Base-by-base conservation (phyloP, 2,888 invertebrate species). In the Hirudinaria manillensis region DNA sequence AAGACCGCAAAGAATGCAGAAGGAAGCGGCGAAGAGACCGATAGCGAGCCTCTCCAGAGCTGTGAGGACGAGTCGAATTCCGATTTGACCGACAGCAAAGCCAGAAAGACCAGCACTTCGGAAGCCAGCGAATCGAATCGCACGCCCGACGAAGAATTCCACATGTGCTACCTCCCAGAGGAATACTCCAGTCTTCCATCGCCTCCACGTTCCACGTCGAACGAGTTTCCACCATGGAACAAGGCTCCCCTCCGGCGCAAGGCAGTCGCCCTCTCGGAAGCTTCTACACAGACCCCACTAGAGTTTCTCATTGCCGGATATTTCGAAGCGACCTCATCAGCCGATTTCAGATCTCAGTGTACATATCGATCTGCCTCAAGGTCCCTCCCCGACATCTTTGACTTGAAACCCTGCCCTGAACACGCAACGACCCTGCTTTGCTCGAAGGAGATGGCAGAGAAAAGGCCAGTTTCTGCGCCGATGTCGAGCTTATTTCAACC, bases 341-440 rank as follows among this genome's bases (percentile, higher is more conserved):
- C 24, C 19, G 24, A 34, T n/a, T 27, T 19, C 24, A 36, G 36
- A 34, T 36, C 19, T 19, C 16, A n/a, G n/a, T n/a, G 38, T 61
- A 29, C 61, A 24, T 61, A 61, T 61, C 2, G 68, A 34, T 68
- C 68, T 34, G 36, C 68, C 32, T 56, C 73, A n/a, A 56, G 32
- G 27, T 73, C 73, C 36, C 32, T 73, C 27, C 73, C 73, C 13
- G 38, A 73, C 65, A 73, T 73, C n/a, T 73, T 73, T 29, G 73
- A 73, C 3, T 56, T 73, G 7, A n/a, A 53, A 16, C 72, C 72
- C 4, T 55, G 53, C 24, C 27, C 72, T 32, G 45, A 53, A 27
- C 29, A 21, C n/a, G 13, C 61, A 45, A 16, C 16, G 10, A 10
- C 45, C 45, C 13, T 45, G 45, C 45, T 45, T 45, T 45, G 45